phyloP scores from a whole-genome alignment of 2,888 invertebrate species.

The Ectobius pallidus region DNA sequence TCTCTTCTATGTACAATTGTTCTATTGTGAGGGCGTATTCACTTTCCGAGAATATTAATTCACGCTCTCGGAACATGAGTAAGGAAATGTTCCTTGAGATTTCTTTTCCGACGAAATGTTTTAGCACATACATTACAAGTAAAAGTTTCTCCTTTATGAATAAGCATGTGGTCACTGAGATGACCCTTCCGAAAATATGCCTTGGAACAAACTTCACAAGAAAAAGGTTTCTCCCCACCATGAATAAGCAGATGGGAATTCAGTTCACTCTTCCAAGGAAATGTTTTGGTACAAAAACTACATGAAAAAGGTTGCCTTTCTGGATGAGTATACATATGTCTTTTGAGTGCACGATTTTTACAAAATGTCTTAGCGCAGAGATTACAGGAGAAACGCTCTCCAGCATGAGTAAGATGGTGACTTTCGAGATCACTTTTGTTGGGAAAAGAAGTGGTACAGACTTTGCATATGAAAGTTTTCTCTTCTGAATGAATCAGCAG shows the following conservation, averaged over 20 bases:
- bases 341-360: background rate
- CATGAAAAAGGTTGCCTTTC: background rate
- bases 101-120: background rate
- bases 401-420: too few species aligned
- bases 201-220: background rate
- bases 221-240: background rate
- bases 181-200: background rate
- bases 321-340: background rate
- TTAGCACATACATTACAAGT: background rate
- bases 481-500: background rate
- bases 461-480: background rate
- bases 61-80: too few species aligned
- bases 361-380: background rate
- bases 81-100: background rate
- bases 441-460: too few species aligned
- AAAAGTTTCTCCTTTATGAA: background rate
- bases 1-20: too few species aligned
- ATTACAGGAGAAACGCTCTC: too few species aligned
- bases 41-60: too few species aligned
- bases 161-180: background rate
- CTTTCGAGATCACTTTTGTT: too few species aligned
- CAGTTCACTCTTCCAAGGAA: background rate
- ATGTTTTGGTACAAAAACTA: background rate
- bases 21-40: too few species aligned
- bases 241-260: background rate